phyloP scores from a whole-genome alignment of 2,113 vertebrate genomes.

The Chamaea fasciata region DNA sequence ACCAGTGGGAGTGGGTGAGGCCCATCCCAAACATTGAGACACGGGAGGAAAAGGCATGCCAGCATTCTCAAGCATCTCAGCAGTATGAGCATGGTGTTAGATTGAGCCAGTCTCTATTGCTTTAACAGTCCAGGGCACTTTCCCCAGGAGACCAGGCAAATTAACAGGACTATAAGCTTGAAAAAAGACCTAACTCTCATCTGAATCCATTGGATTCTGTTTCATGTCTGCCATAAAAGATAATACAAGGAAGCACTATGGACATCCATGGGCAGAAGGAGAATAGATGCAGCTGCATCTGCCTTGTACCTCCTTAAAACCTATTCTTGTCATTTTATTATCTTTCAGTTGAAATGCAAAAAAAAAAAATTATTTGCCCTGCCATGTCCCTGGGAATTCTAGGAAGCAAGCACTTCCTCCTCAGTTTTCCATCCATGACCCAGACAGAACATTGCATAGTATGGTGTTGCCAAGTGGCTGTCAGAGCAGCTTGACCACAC shows the following conservation, averaged over 20 bases:
- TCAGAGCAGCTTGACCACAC: not conserved
- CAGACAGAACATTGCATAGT: not conserved
- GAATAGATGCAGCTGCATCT: not conserved
- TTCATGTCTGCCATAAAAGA: not conserved
- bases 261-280: not conserved
- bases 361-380: not conserved
- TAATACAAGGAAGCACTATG: not conserved
- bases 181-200: not conserved
- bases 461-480: not conserved
- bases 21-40: not conserved
- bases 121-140: not conserved
- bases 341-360: not conserved
- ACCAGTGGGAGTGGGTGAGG: not conserved
- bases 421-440: not conserved
- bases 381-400: not conserved
- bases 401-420: not conserved
- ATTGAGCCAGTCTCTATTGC: not conserved
- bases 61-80: not conserved
- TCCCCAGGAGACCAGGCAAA: not conserved
- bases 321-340: not conserved
- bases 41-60: not conserved
- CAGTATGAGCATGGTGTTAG: not conserved
- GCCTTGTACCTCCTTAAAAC: not conserved
- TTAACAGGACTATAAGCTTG: not conserved
- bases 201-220: not conserved